Evolutionary conservation across 2,113 vertebrate species (phyloP), one percentile per base, ranked within the genome.

Genomic region (Heterochromis multidens): DNA sequence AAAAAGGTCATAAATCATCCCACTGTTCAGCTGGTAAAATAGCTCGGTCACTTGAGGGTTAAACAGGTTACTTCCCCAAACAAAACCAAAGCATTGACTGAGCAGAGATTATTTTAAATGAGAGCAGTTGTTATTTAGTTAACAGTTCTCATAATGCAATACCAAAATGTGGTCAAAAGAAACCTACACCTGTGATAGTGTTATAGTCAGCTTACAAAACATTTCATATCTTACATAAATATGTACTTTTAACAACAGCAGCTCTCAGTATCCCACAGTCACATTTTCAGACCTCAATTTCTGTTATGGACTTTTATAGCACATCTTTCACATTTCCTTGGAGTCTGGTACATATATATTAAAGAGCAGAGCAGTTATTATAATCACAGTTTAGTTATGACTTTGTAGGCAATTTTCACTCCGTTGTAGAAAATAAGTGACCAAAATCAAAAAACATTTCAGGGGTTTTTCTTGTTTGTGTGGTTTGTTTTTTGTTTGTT

Each of bases 181-280:
- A 70, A 49, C 40, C 16, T 23, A 46, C 23, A 0, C 23, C 16
- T 4, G 9, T 29, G 25, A 27, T 29, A 3, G 40, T 0, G 9
- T 29, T 72, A 29, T 7, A 27, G 14, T 46, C 35, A 25, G 13
- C 35, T 43, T 43, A 70, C 65, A 67, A 23, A 63, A 46, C 23
- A 46, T 2, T 37, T 70, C 65, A 19, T 29, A 46, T 70, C 16
- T 2, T 7, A 70, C 9, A 49, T 49, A 0, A 70, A 49, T 19
- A 4, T 29, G 23, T 46, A 70, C 63, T 43, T 67, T 67, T 67
- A 70, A 4, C 65, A 37, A 11, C 65, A 70, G 65, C 65, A 27
- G 8, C 7, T 70, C 23, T 70, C 63, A 70, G 17, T 27, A 10
- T 6, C 23, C 23, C 63, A 27, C 4, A 70, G 14, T 1, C 65